phyloP scores from a whole-genome alignment of 2,888 invertebrate genomes.

The Eurytoma adleriae region DNA sequence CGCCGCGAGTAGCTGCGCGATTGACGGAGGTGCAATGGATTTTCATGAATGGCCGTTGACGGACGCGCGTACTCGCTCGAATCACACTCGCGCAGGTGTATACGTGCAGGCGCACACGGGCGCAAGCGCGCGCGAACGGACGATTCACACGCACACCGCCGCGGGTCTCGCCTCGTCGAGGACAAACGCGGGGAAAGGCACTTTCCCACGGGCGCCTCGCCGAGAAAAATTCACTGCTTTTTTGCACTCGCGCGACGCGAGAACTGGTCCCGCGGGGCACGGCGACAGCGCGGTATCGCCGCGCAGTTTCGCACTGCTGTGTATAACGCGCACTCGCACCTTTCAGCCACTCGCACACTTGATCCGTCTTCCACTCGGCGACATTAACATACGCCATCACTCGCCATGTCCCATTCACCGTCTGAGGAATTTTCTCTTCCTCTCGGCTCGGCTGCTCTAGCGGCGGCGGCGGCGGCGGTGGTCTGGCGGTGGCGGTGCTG shows the following conservation, averaged over 20 bases:
- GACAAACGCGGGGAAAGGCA: constrained; percentile 1
- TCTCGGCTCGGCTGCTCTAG: constrained; percentile 36
- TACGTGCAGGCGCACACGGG: too few relatives aligned
- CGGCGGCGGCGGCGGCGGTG: neutral
- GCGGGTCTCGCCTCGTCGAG: neutral
- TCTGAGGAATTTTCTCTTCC: constrained; percentile 52
- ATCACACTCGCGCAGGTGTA: neutral
- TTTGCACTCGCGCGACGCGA: neutral
- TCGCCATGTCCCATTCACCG: constrained; percentile 59
- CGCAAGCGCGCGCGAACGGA: neutral
- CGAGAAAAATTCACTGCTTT: constrained; percentile 1
- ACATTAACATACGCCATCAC: constrained; percentile 90
- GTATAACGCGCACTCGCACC: constrained; percentile 77
- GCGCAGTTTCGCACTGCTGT: neutral
- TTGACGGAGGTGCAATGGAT: constrained; percentile 28
- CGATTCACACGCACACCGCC: neutral
- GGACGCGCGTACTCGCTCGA: constrained; percentile 9
- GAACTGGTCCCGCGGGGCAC: neutral
- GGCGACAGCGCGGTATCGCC: too few relatives aligned
- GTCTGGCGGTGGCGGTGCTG: neutral
- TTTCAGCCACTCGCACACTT: constrained; percentile 94
- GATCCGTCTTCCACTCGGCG: constrained; percentile 92
- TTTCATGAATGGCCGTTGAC: constrained; percentile 53
- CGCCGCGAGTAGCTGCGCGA: neutral
- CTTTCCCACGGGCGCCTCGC: constrained; percentile 39